Evolutionary conservation across 2,888 invertebrate genomes (phyloP), one percentile per base, ranked within the genome.

Genomic region (Heliconius erato): DNA sequence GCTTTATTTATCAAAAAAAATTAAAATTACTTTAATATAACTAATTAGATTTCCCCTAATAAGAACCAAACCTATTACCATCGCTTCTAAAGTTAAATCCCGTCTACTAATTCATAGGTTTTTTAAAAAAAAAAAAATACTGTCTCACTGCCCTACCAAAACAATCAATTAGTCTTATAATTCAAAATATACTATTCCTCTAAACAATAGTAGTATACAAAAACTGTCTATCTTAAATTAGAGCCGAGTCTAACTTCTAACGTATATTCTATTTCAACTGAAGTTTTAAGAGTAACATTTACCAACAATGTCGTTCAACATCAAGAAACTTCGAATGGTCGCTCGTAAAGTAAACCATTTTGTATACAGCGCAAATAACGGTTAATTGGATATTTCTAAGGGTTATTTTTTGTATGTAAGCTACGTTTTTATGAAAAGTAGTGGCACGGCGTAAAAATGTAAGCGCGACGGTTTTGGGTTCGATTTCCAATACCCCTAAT

Each of bases 241-340:
- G 74, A 14, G 23, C 59, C 23, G 74, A 32, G 14, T 59, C 28
- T 32, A 74, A 74, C 74, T 74, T 74, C 74, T 28, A 23, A 23
- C 59, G 59, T 59, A 74, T 32, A 74, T 59, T 59, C 32, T 74
- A 59, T 59, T 74, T 74, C 12, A 28, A 32, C 23, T 19, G 7
- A 74, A 74, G 74, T 74, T 74, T 72, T 74, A 74, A 74, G 32
- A 74, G 59, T 74, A 74, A 74, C 59, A 65, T 65, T 65, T 77
- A 67, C 65, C 77, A 65, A 77, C 77, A 77, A 77, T 65, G 63
- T 63, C 77, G 77, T 63, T 77, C 77, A 77, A 77, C 77, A 77
- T 67, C 77, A 67, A 77, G 77, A 65, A 77, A 77, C 77, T 63
- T 77, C 23, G 74, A 65, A 77, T 65, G 77, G 77, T 63, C 65